A percentile compares a stretch with the other conserved stretches of the same genome.
phyloP scores from a whole-genome alignment of 2,113 vertebrate species.

The Uropsilus gracilis region DNA sequence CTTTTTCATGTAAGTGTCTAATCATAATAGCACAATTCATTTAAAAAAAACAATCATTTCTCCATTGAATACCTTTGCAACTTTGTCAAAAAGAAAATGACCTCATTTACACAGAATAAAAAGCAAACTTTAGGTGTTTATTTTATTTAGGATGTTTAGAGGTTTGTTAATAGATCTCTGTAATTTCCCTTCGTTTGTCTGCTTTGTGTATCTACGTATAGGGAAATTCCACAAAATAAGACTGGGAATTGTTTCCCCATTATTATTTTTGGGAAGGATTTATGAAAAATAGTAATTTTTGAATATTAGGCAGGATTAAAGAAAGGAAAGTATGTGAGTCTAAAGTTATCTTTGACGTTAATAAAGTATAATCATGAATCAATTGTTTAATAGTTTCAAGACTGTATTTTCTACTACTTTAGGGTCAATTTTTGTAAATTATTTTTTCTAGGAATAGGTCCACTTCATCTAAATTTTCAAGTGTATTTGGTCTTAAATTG shows the following conservation, averaged over 20 bases:
- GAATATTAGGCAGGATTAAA: slow-evolving; percentile 1
- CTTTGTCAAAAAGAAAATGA: too few species aligned
- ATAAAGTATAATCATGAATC: background rate
- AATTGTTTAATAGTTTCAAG: background rate
- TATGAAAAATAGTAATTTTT: background rate
- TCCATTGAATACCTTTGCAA: too few species aligned
- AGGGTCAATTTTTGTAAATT: background rate
- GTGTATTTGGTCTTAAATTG: background rate
- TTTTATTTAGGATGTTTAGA: background rate
- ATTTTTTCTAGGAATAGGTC: background rate
- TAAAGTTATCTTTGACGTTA: background rate
- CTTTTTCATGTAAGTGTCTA: too few species aligned
- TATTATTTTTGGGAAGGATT: background rate
- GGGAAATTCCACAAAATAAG: background rate
- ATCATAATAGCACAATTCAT: too few species aligned
- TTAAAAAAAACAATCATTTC: too few species aligned
- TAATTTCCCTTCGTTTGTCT: background rate
- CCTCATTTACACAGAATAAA: too few species aligned
- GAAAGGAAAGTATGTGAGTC: background rate
- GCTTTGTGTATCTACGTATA: background rate
- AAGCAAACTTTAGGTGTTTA: background rate
- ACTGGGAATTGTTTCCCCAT: background rate
- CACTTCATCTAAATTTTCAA: background rate
- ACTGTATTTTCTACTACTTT: background rate
- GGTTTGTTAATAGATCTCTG: background rate